phyloP scores from a whole-genome alignment of 2,797 vertebrate genomes.

The Brachyalestes nurse region DNA sequence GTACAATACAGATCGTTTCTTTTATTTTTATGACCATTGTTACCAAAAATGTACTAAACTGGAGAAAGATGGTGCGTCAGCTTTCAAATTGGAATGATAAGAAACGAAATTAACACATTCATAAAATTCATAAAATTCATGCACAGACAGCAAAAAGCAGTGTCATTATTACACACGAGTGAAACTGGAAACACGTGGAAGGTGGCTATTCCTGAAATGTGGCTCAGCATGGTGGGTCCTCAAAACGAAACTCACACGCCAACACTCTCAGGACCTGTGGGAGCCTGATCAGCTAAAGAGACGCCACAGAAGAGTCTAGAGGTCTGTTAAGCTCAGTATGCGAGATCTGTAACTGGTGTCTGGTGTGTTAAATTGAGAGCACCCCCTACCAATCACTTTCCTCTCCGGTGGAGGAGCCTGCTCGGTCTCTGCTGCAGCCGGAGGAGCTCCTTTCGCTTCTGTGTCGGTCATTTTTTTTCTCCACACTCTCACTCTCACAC shows the following conservation, averaged over 20 bases:
- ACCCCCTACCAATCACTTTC: constrained; percentile 78
- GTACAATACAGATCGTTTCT: too few relatives aligned
- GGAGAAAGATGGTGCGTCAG: too few relatives aligned
- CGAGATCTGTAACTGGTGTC: neutral
- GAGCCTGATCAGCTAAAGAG: neutral
- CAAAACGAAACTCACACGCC: constrained; percentile 55
- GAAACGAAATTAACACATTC: too few relatives aligned
- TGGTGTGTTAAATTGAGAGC: neutral
- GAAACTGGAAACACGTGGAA: constrained; percentile 36
- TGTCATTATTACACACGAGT: neutral
- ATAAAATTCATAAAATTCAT: too few relatives aligned
- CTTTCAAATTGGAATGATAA: too few relatives aligned
- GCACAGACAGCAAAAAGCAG: neutral
- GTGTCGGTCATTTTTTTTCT: constrained; percentile 78
- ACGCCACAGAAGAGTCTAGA: neutral
- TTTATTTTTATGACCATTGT: too few relatives aligned
- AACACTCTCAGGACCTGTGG: neutral
- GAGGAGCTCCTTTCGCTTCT: constrained; percentile 73
- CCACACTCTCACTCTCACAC: neutral
- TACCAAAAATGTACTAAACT: too few relatives aligned
- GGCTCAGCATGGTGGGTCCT: neutral
- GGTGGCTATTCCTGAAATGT: constrained; percentile 1
- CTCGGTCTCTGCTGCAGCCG: constrained; percentile 68
- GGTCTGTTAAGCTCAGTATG: neutral
- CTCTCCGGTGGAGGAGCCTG: constrained; percentile 74